A percentile compares a stretch with the other conserved stretches of the same genome.
phyloP scores from a whole-genome alignment of 2,888 invertebrate species.

The Coremacera marginata region DNA sequence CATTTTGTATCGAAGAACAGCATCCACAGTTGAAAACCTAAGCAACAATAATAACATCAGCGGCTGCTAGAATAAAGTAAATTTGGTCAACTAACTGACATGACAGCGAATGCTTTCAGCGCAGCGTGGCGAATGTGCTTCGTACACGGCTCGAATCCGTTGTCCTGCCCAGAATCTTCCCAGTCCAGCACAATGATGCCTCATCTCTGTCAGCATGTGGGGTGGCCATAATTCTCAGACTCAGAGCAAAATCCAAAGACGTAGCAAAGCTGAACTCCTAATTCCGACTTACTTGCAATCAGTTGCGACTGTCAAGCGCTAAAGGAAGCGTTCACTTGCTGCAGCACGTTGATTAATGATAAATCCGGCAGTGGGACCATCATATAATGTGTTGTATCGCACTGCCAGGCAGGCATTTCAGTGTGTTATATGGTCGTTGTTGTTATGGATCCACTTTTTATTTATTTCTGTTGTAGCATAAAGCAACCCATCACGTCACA shows the following conservation, averaged over 20 bases:
- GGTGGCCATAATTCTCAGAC: constrained; percentile 45
- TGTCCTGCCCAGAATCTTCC: background rate
- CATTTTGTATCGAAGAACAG: too few relatives aligned
- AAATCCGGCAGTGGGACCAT: constrained; percentile 56
- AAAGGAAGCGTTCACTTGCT: constrained; percentile 67
- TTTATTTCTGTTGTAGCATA: background rate
- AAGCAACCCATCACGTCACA: constrained; percentile 11
- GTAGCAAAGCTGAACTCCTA: constrained; percentile 59
- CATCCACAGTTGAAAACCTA: background rate
- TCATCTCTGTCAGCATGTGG: constrained; percentile 41
- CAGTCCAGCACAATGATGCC: background rate
- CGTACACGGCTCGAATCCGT: background rate
- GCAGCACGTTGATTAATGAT: constrained; percentile 69
- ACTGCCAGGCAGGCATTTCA: constrained; percentile 41
- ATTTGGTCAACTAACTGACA: constrained; percentile 53
- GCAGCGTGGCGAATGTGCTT: background rate
- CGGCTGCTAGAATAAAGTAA: constrained; percentile 49
- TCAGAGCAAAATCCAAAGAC: constrained; percentile 15
- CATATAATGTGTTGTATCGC: constrained; percentile 60
- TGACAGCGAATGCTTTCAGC: constrained; percentile 46
- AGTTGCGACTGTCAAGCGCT: constrained; percentile 67
- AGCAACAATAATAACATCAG: constrained; percentile 29
- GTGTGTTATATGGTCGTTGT: constrained; percentile 47
- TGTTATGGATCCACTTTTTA: constrained; percentile 1
- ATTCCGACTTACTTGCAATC: constrained; percentile 64